Conservation (phyloP, 1,140 invertebrate genomes). For the Zaprionus camerounensis region DNA sequence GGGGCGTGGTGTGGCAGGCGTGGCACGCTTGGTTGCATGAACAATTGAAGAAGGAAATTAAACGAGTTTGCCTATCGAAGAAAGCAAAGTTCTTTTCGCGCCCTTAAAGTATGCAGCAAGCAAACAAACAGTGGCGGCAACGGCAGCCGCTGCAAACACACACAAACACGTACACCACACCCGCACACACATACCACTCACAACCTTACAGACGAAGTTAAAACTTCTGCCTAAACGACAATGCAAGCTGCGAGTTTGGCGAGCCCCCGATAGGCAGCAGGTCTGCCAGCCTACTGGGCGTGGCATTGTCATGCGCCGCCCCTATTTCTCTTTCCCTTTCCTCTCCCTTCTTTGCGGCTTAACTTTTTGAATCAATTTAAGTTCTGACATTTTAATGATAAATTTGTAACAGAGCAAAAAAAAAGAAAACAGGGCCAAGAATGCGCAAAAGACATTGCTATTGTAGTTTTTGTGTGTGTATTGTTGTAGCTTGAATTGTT, state of each 20-base stretch:
- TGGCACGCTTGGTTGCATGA: constrained; percentile 51
- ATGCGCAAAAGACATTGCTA: constrained; percentile 38
- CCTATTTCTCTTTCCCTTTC: neutral
- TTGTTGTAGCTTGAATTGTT: neutral
- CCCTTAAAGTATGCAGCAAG: constrained; percentile 74
- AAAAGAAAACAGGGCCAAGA: constrained; percentile 44
- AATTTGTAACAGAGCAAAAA: constrained; percentile 72
- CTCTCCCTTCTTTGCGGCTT: constrained; percentile 10
- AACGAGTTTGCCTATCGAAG: constrained; percentile 80
- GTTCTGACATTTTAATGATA: constrained; percentile 83
- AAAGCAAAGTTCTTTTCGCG: constrained; percentile 66
- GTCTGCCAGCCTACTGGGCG: neutral
- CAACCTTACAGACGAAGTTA: neutral
- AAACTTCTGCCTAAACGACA: constrained; percentile 44
- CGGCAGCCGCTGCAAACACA: neutral
- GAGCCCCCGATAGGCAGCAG: too few relatives aligned
- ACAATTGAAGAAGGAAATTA: constrained; percentile 82
- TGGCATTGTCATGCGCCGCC: constrained; percentile 31
- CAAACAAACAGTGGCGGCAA: constrained; percentile 42
- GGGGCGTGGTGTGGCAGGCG: constrained; percentile 2
- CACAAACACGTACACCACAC: constrained; percentile 1
- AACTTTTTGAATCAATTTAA: constrained; percentile 83
- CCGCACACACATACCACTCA: neutral
- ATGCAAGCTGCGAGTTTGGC: constrained; percentile 20
- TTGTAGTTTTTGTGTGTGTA: constrained; percentile 2